Conservation (phyloP, 2,797 vertebrate genomes). For the Cryptoprocta ferox region DNA sequence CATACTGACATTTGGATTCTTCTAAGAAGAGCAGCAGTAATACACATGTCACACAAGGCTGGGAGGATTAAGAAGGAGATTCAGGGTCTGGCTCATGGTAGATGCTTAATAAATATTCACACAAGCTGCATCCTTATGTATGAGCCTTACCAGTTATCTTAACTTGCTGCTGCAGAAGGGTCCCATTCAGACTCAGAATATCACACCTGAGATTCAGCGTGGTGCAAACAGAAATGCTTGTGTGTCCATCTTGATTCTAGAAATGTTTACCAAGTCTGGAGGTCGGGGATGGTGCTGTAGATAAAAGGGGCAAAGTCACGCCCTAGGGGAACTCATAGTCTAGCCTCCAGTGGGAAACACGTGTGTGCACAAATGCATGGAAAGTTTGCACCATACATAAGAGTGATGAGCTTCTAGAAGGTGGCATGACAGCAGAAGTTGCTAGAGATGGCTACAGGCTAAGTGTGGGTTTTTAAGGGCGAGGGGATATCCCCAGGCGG, state of each 20-base stretch:
- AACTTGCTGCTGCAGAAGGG: neutral
- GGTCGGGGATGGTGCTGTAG: neutral
- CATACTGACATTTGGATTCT: constrained; percentile 24
- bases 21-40: neutral
- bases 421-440: neutral
- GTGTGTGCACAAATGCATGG: neutral
- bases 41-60: neutral
- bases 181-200: neutral
- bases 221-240: neutral
- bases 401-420: neutral
- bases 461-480: neutral
- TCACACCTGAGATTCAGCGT: neutral
- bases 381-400: neutral
- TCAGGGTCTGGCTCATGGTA: neutral
- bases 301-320: neutral
- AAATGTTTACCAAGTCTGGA: neutral
- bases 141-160: neutral
- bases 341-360: neutral
- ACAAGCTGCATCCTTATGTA: neutral
- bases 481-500: neutral
- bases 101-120: neutral
- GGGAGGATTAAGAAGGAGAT: neutral
- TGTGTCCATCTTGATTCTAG: neutral
- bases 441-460: neutral
- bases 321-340: neutral